Base-by-base conservation (phyloP, 1,140 invertebrate genomes). In the Drosophila mayri region DNA sequence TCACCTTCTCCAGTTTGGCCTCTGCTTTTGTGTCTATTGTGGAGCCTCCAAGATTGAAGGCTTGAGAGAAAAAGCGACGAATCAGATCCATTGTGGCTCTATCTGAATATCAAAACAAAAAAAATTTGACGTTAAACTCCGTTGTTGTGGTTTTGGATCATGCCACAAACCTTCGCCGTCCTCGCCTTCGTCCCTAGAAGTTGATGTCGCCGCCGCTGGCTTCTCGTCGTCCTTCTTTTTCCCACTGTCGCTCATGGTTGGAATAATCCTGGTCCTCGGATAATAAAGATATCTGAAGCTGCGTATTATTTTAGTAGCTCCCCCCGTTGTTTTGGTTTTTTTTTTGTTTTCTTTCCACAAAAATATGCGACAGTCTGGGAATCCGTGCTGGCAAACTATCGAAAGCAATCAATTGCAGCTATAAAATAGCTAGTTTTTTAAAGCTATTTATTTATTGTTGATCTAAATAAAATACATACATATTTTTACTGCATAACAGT, bases 41-140 rank as follows among this genome's bases (percentile, higher is more conserved):
- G 35, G 52, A 64, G 38, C 49, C 47, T 7, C 70, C 63, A 16
- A 81, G 43, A 38, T 68, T 67, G 3, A 88, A 54, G 8, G 80
- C 76, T 10, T 90, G 60, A 32, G 85, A 43, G 43, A 90, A 90
- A 35, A 90, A 85, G 1, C 64, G 60, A 35, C 81, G 60, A 54
- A 90, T 84, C 64, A 70, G 50, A 55, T 90, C 85, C 78, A 90
- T 85, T 44, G 78, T 62, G 28, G 38, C 49, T 12, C 37, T 37
- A 18, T 72, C 81, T 88, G 49, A 9, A 58, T 74, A 25, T 10
- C 9, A 12, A 20, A 40, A 1, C 8, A 9, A 52, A 52, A 22
- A 20, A 11, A 46, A 10, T 25, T 14, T 60, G 55, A 77, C 62
- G 76, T 14, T 12, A 57, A 65, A 65, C 7, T 28, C 50, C 14